These are phyloP conservation scores for Centrocercus urophasianus DNA, from an alignment of 2,113 vertebrate species.

Conservation along the genomic window DNA sequence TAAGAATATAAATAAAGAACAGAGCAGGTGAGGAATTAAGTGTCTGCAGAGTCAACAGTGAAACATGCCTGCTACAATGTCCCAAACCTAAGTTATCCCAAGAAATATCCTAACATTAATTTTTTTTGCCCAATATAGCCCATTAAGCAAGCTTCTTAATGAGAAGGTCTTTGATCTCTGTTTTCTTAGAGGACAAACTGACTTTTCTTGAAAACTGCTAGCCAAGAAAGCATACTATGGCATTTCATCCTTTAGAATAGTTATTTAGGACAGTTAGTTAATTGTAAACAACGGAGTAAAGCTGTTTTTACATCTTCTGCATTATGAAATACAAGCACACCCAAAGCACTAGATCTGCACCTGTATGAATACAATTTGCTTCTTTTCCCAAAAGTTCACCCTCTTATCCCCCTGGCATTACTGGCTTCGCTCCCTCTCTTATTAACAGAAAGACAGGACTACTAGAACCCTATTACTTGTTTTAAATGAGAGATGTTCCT, in stretches of 20 bases:
- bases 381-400: not conserved
- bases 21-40: not conserved
- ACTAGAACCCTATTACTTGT: not conserved
- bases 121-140: not conserved
- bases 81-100: not conserved
- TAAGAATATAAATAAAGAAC: not conserved
- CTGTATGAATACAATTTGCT: not conserved
- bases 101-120: not conserved
- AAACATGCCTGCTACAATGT: not conserved
- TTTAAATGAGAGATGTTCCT: not conserved
- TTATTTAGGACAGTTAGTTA: not conserved
- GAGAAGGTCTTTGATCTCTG: not conserved
- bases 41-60: not conserved
- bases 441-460: not conserved
- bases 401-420: not conserved
- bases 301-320: not conserved
- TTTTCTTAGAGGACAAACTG: not conserved
- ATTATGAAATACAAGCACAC: not conserved
- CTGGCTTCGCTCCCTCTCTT: accelerated
- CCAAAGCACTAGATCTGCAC: not conserved
- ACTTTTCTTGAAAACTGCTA: not conserved
- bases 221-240: not conserved
- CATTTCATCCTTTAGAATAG: not conserved
- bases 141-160: not conserved
- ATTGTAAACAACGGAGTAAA: not conserved